phyloP scores from a whole-genome alignment of 2,797 vertebrate genomes.

The Sebastes umbrosus region DNA sequence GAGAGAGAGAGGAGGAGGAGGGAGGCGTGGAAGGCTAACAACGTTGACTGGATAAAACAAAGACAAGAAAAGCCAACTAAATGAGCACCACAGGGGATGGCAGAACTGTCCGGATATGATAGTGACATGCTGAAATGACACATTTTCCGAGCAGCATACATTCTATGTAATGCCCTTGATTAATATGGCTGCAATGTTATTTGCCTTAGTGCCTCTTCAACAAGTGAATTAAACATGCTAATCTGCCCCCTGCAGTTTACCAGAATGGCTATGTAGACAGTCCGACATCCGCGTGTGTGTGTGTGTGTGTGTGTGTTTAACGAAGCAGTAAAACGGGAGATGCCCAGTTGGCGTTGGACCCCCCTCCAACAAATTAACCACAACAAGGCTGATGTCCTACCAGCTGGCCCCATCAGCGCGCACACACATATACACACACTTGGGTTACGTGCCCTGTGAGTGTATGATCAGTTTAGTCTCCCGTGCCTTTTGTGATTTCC shows the following conservation, averaged over 20 bases:
- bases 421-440: not conserved
- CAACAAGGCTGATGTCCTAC: constrained; percentile 41
- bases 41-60: constrained; percentile 49
- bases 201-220: constrained; percentile 53
- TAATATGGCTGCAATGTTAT: constrained; percentile 31
- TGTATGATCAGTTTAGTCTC: constrained; percentile 5
- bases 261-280: constrained; percentile 47
- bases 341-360: constrained; percentile 37
- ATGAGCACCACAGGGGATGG: constrained; percentile 48
- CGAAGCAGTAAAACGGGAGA: constrained; percentile 31
- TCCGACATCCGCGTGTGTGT: constrained; percentile 4
- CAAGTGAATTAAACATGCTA: constrained; percentile 67
- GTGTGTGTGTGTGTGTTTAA: constrained; percentile 33
- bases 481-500: not conserved
- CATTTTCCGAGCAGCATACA: constrained; percentile 11
- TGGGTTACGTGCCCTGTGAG: not conserved
- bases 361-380: constrained; percentile 39
- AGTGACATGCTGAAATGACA: constrained; percentile 42
- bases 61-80: constrained; percentile 34
- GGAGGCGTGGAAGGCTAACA: not conserved
- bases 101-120: constrained; percentile 24
- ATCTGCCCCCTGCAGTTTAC: constrained; percentile 64
- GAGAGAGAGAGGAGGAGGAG: not conserved
- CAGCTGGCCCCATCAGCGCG: constrained; percentile 44
- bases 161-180: constrained; percentile 27